These are phyloP conservation scores for Zaprionus taronus DNA, from an alignment of 1,140 invertebrate genomes.

Conservation along the genomic window DNA sequence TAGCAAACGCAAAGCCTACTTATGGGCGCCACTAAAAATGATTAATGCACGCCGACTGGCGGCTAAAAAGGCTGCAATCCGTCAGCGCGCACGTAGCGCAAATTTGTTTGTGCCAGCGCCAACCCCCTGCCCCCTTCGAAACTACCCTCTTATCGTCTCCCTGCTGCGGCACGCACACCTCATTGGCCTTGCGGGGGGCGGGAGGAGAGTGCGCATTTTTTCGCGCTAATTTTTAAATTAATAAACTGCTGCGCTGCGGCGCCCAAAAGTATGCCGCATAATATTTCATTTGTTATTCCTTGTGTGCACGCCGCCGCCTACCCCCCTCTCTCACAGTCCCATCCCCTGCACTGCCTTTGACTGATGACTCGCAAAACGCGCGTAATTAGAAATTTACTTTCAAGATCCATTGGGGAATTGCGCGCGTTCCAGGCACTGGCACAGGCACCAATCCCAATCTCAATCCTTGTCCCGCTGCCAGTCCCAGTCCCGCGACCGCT, in stretches of 20 bases:
- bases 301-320: conserved; percentile 43
- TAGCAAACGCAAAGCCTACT: conserved; percentile 79
- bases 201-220: conserved; percentile 54
- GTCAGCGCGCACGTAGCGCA: conserved; percentile 75
- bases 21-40: conserved; percentile 81
- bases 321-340: neutral
- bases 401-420: conserved; percentile 82
- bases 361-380: conserved; percentile 81
- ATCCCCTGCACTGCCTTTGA: conserved; percentile 58
- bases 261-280: conserved; percentile 78
- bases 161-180: neutral
- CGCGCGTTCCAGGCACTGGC: conserved; percentile 40
- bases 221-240: conserved; percentile 81
- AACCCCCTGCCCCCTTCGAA: neutral
- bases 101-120: conserved; percentile 62
- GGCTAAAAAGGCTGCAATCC: conserved; percentile 79
- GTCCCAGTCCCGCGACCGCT: conserved; percentile 54
- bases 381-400: conserved; percentile 83
- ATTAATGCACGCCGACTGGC: conserved; percentile 76
- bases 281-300: conserved; percentile 82
- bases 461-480: conserved; percentile 1
- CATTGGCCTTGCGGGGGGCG: neutral
- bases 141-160: neutral
- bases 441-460: neutral
- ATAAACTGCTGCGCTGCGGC: conserved; percentile 74